Evolutionary conservation across 2,888 invertebrate species (phyloP), one percentile per base, ranked within the genome.

Genomic region (Meiosimyza decipiens): DNA sequence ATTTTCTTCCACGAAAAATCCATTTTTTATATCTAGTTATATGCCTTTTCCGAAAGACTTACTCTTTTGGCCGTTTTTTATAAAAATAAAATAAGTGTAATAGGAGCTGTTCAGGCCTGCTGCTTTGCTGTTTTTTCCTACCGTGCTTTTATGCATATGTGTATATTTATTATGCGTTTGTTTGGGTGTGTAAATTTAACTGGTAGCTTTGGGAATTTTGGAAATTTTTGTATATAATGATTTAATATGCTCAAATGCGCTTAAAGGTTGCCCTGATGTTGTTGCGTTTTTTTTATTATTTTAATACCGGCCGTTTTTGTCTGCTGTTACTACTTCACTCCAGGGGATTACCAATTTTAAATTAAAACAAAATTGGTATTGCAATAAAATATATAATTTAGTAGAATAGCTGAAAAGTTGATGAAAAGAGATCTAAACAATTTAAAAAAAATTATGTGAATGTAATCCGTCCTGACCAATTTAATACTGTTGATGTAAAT

Each of bases 181-280:
- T 72, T 13, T 33, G 28, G 33, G 12, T 47, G 66, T 59, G 16
- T 51, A 18, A 16, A 57, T 71, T 47, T 71, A 62, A 52, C 72
- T 63, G 67, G 18, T 33, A 16, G 64, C 51, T 71, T 59, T 60
- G 67, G 60, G 66, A 59, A 16, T 65, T 65, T 66, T 40, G 50
- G 13, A 55, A 62, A 59, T 15, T 65, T 65, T 66, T 40, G 50
- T n/a, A 59, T 73, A 57, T 59, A 57, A 65, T 70, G 59, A 73
- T 73, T 73, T 70, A 73, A 73, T 70, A 59, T 52, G 59, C 69
- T 59, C 65, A 57, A 68, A 51, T 63, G 59, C 63, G 50, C 72
- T 72, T 52, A 49, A 62, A 55, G 72, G 55, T 9, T 67, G n/a
- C n/a, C 4, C 6, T 40, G n/a, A 15, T 63, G 40, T 40, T 33